Evolutionary conservation across 1,140 invertebrate species (phyloP), one percentile per base, ranked within the genome.

Genomic region (Samia ricini): DNA sequence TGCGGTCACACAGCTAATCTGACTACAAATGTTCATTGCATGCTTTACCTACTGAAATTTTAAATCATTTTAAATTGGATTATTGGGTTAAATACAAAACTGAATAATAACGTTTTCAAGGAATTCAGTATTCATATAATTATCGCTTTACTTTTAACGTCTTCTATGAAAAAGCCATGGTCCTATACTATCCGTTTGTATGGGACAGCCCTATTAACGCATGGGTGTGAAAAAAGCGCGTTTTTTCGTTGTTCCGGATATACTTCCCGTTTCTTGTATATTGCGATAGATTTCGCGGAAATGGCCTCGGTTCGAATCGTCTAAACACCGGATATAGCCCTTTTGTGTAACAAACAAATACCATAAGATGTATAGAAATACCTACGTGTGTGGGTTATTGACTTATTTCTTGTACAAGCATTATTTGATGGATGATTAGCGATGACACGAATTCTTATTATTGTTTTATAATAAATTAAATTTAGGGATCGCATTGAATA

Each of bases 201-300:
- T 52, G 20, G 23, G 33, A 42, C 33, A 42, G 33, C 33, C 33
- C 33, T 42, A 42, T 42, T 15, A 42, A 42, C 33, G 24, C 6
- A 61, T 65, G 71, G 61, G 71, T 79, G 76, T 75, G 66, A 80
- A 84, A 78, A 79, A 64, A 60, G 36, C 58, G 22, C 36, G 51
- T 82, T 85, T 85, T 85, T 84, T 79, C 72, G 71, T 81, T 82
- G 78, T 89, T 88, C 86, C 85, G 86, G 84, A 79, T 80, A 88
- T 72, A 79, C 83, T 88, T 88, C 86, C 86, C 77, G 82, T 84
- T 83, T 82, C 74, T 89, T 88, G 76, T 86, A 74, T 79, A 73
- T 84, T 83, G 80, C 83, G 77, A 85, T 83, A 81, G 76, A 79
- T 86, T 86, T 88, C 83, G 77, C 81, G 81, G 83, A 88, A 89